Conservation (phyloP, 2,888 invertebrate species). For the Brachyptera risi region DNA sequence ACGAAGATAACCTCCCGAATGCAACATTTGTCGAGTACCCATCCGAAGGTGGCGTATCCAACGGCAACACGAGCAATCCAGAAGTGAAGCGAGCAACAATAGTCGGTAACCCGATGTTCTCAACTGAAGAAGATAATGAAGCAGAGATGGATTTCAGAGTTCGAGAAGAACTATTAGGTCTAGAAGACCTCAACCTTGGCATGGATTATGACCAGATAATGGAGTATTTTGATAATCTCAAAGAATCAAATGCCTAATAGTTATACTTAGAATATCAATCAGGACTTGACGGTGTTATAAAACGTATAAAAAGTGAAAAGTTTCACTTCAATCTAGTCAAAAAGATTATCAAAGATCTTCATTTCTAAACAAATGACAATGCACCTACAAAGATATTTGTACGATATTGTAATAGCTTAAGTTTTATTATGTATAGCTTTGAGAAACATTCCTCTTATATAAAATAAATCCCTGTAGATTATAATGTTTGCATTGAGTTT, state of each 20-base stretch:
- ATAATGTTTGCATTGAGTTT: neutral
- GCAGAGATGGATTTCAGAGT: constrained; percentile 38
- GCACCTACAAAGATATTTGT: constrained; percentile 15
- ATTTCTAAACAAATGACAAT: constrained; percentile 4
- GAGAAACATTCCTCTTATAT: constrained; percentile 15
- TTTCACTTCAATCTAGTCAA: constrained; percentile 14
- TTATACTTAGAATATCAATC: constrained; percentile 14
- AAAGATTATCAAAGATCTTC: neutral
- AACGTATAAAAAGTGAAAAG: neutral
- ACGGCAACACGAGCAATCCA: constrained; percentile 45
- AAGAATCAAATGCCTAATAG: constrained; percentile 63
- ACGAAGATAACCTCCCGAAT: constrained; percentile 27
- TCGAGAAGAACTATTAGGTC: constrained; percentile 60
- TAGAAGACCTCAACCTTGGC: constrained; percentile 75
- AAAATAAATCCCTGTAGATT: neutral
- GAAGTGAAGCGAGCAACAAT: constrained; percentile 81
- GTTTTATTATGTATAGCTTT: neutral
- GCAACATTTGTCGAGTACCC: constrained; percentile 37
- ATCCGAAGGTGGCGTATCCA: constrained; percentile 26
- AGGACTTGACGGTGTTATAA: neutral
- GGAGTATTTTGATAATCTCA: constrained; percentile 97
- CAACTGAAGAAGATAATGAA: constrained; percentile 42
- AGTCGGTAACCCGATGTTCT: constrained; percentile 86
- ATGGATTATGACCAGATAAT: constrained; percentile 98
- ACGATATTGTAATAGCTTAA: constrained; percentile 17